A percentile compares a stretch with the other conserved stretches of the same genome.
Evolutionary conservation across 2,797 vertebrate species (phyloP).

Genomic region (Euthynnus affinis): DNA sequence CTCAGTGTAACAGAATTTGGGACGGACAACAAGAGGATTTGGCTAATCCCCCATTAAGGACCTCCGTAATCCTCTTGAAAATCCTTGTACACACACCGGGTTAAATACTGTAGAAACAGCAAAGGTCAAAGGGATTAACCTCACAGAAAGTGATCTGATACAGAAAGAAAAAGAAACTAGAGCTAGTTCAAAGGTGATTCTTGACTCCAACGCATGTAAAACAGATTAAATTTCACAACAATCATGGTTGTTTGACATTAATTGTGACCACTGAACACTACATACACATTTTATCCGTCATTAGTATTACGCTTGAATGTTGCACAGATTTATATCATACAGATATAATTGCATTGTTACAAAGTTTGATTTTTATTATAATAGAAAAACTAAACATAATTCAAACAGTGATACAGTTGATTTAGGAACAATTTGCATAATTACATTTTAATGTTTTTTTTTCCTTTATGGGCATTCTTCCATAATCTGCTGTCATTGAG

Average conservation of each 20-base stretch:
- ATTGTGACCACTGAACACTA: background rate
- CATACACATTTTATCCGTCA: background rate
- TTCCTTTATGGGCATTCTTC: constrained; percentile 36
- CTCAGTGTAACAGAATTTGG: constrained; percentile 57
- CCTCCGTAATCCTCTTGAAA: constrained; percentile 80
- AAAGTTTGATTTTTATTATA: constrained; percentile 19
- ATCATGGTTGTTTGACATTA: background rate
- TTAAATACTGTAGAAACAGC: constrained; percentile 78
- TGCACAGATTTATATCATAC: background rate
- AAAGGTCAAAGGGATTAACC: constrained; percentile 80
- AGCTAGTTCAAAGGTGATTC: constrained; percentile 16
- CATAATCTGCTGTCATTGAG: constrained; percentile 52
- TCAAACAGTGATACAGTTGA: constrained; percentile 45
- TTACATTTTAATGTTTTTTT: constrained; percentile 51
- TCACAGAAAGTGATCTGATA: constrained; percentile 61
- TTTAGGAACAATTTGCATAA: constrained; percentile 48
- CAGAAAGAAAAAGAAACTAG: constrained; percentile 6
- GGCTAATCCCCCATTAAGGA: constrained; percentile 79
- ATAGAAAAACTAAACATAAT: constrained; percentile 38
- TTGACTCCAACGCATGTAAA: constrained; percentile 13
- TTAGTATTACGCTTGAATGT: constrained; percentile 5
- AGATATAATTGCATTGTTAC: background rate
- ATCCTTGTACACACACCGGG: constrained; percentile 75
- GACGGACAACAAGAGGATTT: constrained; percentile 77
- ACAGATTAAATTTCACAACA: background rate